Conservation (phyloP, 2,888 invertebrate genomes). For the Chromoteleia sp. region DNA sequence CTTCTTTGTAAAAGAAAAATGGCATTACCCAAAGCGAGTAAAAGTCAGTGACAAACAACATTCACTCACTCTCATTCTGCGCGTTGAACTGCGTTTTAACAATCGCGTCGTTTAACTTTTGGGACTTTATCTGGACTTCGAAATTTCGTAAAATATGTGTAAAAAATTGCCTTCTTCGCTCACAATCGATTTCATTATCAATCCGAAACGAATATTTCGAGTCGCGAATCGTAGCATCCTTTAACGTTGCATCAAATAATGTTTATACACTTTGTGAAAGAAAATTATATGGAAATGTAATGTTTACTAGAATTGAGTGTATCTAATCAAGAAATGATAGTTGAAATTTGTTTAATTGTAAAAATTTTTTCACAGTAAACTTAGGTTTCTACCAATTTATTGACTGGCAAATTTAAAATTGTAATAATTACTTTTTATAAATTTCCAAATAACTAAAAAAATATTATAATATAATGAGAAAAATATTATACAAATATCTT, state of each 20-base stretch:
- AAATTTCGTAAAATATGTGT: slow-evolving; percentile 44
- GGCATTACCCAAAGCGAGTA: slow-evolving; percentile 69
- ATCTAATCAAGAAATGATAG: slow-evolving; percentile 3
- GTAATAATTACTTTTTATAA: not conserved
- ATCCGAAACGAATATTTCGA: slow-evolving; percentile 27
- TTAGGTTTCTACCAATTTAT: slow-evolving; percentile 8
- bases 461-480: slow-evolving; percentile 10
- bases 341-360: slow-evolving; percentile 10
- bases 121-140: slow-evolving; percentile 57
- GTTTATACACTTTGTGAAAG: not conserved
- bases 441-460: slow-evolving; percentile 2
- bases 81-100: slow-evolving; percentile 48
- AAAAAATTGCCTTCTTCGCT: slow-evolving; percentile 40
- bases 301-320: not conserved
- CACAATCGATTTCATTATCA: slow-evolving; percentile 25
- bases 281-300: slow-evolving; percentile 1
- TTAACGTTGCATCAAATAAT: slow-evolving; percentile 11
- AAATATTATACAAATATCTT: slow-evolving; percentile 32
- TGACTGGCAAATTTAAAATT: not conserved
- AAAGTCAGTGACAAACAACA: slow-evolving; percentile 72
- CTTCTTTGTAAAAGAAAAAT: slow-evolving; percentile 64
- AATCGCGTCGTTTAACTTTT: slow-evolving; percentile 45
- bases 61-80: slow-evolving; percentile 61
- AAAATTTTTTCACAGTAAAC: not conserved
- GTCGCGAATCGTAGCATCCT: slow-evolving; percentile 17